Conservation (phyloP, 2,888 invertebrate genomes). For the Rhagonycha lutea region DNA sequence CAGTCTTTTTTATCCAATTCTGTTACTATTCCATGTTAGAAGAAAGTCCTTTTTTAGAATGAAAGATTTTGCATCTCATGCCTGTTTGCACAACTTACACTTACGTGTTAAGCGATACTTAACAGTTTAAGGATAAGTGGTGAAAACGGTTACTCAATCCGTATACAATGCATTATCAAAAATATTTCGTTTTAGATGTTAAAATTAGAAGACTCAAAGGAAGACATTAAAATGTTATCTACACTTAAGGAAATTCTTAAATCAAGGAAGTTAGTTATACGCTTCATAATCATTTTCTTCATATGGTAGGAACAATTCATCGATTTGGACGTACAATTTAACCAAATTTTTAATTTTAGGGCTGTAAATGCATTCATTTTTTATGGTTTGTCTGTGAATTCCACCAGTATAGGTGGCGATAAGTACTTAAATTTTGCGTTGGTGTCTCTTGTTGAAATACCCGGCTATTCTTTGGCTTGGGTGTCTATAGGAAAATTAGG, state of each 20-base stretch:
- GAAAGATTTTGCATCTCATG: neutral
- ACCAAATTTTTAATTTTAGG: constrained; percentile 47
- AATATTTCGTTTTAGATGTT: constrained; percentile 19
- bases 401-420: constrained; percentile 68
- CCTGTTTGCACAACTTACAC: too few species aligned
- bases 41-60: too few species aligned
- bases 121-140: too few species aligned
- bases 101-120: too few species aligned
- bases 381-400: constrained; percentile 70
- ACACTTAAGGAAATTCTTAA: constrained; percentile 55
- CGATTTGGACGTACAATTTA: neutral
- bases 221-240: constrained; percentile 48
- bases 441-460: constrained; percentile 65
- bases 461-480: constrained; percentile 62
- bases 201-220: constrained; percentile 30
- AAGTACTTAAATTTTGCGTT: constrained; percentile 70
- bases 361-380: constrained; percentile 69
- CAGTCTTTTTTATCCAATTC: too few species aligned
- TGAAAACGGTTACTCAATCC: too few species aligned
- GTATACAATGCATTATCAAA: neutral
- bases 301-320: constrained; percentile 54
- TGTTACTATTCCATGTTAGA: too few species aligned
- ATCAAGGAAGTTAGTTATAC: constrained; percentile 54
- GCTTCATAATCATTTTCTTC: constrained; percentile 56
- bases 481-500: constrained; percentile 59